Percentiles rank a stretch among this genome's conserved stretches.
phyloP scores from a whole-genome alignment of 2,888 invertebrate genomes.

The Drosophila putrida region DNA sequence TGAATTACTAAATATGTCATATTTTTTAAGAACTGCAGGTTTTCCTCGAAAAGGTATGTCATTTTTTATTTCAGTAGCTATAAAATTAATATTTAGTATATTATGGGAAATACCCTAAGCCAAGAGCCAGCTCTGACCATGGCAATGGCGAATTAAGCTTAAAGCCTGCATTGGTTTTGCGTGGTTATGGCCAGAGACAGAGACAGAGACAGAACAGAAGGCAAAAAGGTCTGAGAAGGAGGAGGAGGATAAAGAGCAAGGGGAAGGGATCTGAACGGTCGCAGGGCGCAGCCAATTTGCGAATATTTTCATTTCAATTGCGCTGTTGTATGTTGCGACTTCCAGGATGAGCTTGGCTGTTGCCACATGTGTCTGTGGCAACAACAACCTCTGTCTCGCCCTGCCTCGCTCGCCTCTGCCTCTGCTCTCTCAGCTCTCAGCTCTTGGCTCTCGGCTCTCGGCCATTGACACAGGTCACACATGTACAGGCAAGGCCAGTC shows the following conservation, averaged over 20 bases:
- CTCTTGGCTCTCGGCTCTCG: slow-evolving; percentile 47
- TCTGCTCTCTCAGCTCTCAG: neutral
- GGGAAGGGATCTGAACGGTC: slow-evolving; percentile 39
- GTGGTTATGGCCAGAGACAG: slow-evolving; percentile 33
- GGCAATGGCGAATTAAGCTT: slow-evolving; percentile 24
- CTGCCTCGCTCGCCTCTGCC: slow-evolving; percentile 25
- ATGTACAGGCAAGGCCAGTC: slow-evolving; percentile 62
- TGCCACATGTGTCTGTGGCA: slow-evolving; percentile 25
- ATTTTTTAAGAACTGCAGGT: too few species aligned
- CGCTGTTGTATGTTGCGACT: slow-evolving; percentile 27
- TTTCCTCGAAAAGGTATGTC: too few species aligned
- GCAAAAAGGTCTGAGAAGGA: slow-evolving; percentile 11
- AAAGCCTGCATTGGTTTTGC: slow-evolving; percentile 49
- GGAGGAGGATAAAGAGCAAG: neutral
- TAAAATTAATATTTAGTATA: too few species aligned
- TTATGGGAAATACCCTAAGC: too few species aligned
- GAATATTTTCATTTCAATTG: slow-evolving; percentile 84
- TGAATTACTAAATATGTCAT: too few species aligned
- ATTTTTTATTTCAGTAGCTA: too few species aligned
- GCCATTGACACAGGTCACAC: slow-evolving; percentile 78
- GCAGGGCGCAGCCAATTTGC: slow-evolving; percentile 82
- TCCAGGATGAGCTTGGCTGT: neutral
- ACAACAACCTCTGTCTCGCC: slow-evolving; percentile 9
- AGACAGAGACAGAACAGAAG: slow-evolving; percentile 5
- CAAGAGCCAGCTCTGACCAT: too few species aligned